phyloP scores from a whole-genome alignment of 1,140 invertebrate species.

The Papilio glaucus region DNA sequence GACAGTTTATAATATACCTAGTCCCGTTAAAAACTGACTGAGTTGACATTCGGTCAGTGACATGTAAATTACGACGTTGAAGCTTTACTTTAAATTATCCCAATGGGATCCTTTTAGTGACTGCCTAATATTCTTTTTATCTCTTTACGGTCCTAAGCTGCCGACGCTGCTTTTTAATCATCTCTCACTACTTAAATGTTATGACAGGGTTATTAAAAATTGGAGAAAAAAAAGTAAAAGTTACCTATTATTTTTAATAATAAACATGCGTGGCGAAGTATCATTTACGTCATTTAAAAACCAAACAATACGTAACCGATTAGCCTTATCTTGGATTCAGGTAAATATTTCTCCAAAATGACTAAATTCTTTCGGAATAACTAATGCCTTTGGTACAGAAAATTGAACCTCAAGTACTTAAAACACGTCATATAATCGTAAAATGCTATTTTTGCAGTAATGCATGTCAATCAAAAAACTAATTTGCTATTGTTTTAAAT shows the following conservation, averaged over 20 bases:
- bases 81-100: constrained; percentile 7
- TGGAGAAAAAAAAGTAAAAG: constrained; percentile 47
- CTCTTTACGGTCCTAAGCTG: background rate
- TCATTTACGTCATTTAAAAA: constrained; percentile 64
- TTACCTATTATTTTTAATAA: constrained; percentile 38
- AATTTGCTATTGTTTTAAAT: constrained; percentile 21
- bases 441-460: constrained; percentile 13
- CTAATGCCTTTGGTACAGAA: constrained; percentile 33
- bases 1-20: too few relatives aligned
- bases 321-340: constrained; percentile 72
- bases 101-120: constrained; percentile 12
- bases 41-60: too few relatives aligned
- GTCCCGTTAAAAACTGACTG: too few relatives aligned
- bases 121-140: background rate
- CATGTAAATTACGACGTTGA: constrained; percentile 6
- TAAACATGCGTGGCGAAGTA: constrained; percentile 38
- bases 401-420: constrained; percentile 41
- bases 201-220: constrained; percentile 34
- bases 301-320: constrained; percentile 76
- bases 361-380: constrained; percentile 60
- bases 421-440: constrained; percentile 30
- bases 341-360: constrained; percentile 72
- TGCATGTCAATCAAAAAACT: constrained; percentile 36
- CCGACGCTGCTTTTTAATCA: constrained; percentile 1
- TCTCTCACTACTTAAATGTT: constrained; percentile 3